These are phyloP conservation scores for Cavia aperea DNA, from an alignment of 2,113 vertebrate genomes.

Conservation along the genomic window DNA sequence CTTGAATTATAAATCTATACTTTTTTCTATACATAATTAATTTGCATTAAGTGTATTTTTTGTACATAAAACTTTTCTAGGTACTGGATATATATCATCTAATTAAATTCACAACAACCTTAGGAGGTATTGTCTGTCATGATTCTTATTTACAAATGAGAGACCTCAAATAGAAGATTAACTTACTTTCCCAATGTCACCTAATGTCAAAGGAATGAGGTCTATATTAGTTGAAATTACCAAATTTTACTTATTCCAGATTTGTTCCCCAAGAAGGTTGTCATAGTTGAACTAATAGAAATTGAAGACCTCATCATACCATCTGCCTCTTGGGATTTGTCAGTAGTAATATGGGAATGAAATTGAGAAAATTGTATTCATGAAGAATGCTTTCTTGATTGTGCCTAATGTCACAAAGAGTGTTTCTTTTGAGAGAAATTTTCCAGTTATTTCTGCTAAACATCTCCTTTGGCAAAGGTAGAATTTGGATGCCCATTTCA, in stretches of 20 bases:
- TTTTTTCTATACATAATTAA: background rate
- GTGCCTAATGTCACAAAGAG: background rate
- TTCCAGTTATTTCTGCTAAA: conserved; percentile 1
- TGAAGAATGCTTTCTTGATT: background rate
- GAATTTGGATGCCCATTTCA: background rate
- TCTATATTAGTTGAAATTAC: background rate
- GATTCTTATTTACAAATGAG: conserved; percentile 2
- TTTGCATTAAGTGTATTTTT: background rate
- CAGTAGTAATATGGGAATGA: background rate
- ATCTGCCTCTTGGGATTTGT: background rate
- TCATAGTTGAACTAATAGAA: background rate
- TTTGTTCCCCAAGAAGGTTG: background rate
- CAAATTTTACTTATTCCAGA: background rate
- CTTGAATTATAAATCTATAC: background rate
- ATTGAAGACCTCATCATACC: background rate
- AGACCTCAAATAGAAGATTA: background rate
- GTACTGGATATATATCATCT: background rate
- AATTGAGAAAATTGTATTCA: background rate
- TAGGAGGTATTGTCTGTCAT: background rate
- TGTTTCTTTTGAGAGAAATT: background rate
- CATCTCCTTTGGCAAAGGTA: background rate
- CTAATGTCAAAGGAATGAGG: background rate
- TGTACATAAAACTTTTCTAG: conserved; percentile 17
- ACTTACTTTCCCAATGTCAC: background rate
- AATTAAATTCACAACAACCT: background rate